A percentile compares a stretch with the other conserved stretches of the same genome.
phyloP scores from a whole-genome alignment of 2,797 vertebrate species.

The Denticeps clupeoides region DNA sequence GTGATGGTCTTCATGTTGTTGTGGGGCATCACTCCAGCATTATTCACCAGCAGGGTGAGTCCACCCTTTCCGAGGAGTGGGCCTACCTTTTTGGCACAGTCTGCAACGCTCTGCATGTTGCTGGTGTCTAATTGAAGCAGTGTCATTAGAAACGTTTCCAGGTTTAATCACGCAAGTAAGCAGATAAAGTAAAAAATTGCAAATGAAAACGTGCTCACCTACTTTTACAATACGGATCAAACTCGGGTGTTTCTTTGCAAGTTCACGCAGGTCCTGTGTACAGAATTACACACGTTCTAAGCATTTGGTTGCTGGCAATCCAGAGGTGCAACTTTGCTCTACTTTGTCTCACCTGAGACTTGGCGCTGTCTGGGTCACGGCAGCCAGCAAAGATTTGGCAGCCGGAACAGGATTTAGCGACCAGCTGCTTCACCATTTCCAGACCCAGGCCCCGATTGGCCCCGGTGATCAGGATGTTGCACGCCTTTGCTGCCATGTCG shows the following conservation, averaged over 20 bases:
- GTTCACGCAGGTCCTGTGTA: slow-evolving; percentile 23
- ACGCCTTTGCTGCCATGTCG: background rate
- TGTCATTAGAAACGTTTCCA: background rate
- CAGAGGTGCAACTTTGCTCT: too few species aligned
- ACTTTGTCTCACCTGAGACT: slow-evolving; percentile 34
- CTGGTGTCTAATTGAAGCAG: slow-evolving; percentile 30
- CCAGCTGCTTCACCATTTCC: slow-evolving; percentile 40
- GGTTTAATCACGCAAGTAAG: too few species aligned
- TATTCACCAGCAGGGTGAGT: slow-evolving; percentile 50
- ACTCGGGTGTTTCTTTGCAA: slow-evolving; percentile 33
- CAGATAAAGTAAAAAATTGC: background rate
- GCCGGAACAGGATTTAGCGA: slow-evolving; percentile 10
- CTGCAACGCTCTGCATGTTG: slow-evolving; percentile 40
- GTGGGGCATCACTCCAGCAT: slow-evolving; percentile 28
- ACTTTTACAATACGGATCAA: slow-evolving; percentile 26
- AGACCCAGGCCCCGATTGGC: slow-evolving; percentile 50
- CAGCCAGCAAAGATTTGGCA: slow-evolving; percentile 43
- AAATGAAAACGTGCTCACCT: slow-evolving; percentile 16
- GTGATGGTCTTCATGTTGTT: slow-evolving; percentile 16
- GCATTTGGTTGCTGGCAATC: too few species aligned
- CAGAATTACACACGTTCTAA: too few species aligned
- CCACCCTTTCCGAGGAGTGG: slow-evolving; percentile 29
- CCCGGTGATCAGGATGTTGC: slow-evolving; percentile 46
- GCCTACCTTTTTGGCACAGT: slow-evolving; percentile 29
- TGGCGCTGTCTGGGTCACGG: slow-evolving; percentile 38